These are phyloP conservation scores for Gonioctena quinquepunctata DNA, from an alignment of 1,140 invertebrate species.

Conservation along the genomic window DNA sequence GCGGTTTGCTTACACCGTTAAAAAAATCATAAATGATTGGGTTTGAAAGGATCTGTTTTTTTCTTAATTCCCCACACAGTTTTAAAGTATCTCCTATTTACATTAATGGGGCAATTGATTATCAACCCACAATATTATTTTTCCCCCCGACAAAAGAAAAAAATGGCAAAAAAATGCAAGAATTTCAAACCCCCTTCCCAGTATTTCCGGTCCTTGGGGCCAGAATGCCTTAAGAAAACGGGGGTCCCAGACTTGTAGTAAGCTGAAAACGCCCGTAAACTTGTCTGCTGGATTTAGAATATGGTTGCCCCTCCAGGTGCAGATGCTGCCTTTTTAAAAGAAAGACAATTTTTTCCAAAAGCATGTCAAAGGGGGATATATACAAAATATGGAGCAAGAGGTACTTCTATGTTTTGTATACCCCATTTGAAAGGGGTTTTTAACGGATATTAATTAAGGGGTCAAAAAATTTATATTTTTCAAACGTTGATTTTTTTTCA, in stretches of 20 bases:
- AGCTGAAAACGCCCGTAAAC: slow-evolving; percentile 99
- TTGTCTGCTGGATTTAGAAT: slow-evolving; percentile 96
- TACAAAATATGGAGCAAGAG: slow-evolving; percentile 90
- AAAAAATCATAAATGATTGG: too few relatives aligned
- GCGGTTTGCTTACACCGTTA: too few relatives aligned
- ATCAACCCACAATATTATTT: too few relatives aligned
- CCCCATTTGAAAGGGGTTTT: too few relatives aligned
- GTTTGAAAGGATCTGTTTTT: too few relatives aligned
- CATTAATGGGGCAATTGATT: too few relatives aligned
- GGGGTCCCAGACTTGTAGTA: slow-evolving; percentile 98
- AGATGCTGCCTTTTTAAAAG: slow-evolving; percentile 92
- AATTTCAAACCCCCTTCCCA: slow-evolving; percentile 96
- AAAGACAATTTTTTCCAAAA: slow-evolving; percentile 94
- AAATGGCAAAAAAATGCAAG: slow-evolving; percentile 99
- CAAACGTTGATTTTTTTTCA: too few relatives aligned
- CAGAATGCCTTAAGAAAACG: slow-evolving; percentile 98
- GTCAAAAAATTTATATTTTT: too few relatives aligned
- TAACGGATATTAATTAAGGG: too few relatives aligned
- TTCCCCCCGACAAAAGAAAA: slow-evolving; percentile 98
- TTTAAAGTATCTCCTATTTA: too few relatives aligned
- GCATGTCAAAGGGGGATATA: slow-evolving; percentile 99
- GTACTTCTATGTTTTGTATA: too few relatives aligned
- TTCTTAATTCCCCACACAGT: too few relatives aligned
- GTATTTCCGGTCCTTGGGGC: slow-evolving; percentile 97
- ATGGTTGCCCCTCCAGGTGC: slow-evolving; percentile 91